Percentiles rank a stretch among this genome's conserved stretches.
These are phyloP conservation scores for Drosophila nannoptera DNA, from an alignment of 1,140 invertebrate species.

Conservation along the genomic window DNA sequence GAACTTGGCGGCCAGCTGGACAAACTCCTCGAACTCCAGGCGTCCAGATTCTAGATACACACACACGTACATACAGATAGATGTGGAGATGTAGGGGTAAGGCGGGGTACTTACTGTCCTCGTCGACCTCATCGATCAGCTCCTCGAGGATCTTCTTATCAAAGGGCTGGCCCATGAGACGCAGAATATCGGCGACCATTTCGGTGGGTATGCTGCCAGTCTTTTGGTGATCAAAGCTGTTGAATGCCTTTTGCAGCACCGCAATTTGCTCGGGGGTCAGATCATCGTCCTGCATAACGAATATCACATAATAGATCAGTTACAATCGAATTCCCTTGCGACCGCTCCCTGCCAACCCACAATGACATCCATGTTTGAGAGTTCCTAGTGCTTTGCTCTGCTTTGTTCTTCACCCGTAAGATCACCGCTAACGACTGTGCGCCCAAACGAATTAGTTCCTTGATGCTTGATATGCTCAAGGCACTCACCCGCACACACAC, in stretches of 20 bases:
- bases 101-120: conserved; percentile 89
- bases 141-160: conserved; percentile 96
- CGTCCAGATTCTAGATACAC: conserved; percentile 89
- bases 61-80: background rate
- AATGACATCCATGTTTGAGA: conserved; percentile 57
- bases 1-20: conserved; percentile 94
- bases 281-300: conserved; percentile 81
- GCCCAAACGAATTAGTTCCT: conserved; percentile 55
- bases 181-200: conserved; percentile 95
- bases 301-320: background rate
- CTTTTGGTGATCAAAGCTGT: conserved; percentile 97
- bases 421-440: conserved; percentile 63
- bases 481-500: conserved; percentile 16
- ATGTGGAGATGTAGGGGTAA: background rate
- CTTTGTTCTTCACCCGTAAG: conserved; percentile 65
- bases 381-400: conserved; percentile 3
- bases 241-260: conserved; percentile 95
- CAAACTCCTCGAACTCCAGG: conserved; percentile 96
- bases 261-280: conserved; percentile 84
- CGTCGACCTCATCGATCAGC: conserved; percentile 96
- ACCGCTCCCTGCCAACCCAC: conserved; percentile 31
- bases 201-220: conserved; percentile 95
- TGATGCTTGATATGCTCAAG: conserved; percentile 44
- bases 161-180: conserved; percentile 96
- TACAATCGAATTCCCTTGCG: background rate